Evolutionary conservation across 2,888 invertebrate genomes (phyloP).

Genomic region (Leptinotarsa tumamoca): DNA sequence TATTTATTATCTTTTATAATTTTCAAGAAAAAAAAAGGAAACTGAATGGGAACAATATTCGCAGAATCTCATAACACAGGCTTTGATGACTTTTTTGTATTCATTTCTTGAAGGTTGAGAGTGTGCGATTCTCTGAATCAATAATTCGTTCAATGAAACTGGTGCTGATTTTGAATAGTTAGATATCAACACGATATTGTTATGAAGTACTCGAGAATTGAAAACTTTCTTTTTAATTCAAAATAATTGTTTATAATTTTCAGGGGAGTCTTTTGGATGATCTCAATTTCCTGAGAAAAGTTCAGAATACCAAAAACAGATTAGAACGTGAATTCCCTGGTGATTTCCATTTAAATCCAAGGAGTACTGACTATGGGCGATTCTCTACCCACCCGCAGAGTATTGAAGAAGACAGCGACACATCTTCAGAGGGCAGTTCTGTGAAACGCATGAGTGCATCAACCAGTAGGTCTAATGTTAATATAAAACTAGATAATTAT

Average conservation of each 20-base stretch:
- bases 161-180: too few relatives aligned
- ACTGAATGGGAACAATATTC: too few relatives aligned
- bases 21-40: too few relatives aligned
- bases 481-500: constrained; percentile 26
- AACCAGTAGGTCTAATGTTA: constrained; percentile 31
- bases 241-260: constrained; percentile 12
- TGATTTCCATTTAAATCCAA: constrained; percentile 10
- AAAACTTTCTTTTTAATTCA: background rate
- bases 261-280: constrained; percentile 36
- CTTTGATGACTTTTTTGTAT: too few relatives aligned
- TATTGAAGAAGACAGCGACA: background rate
- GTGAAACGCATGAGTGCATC: constrained; percentile 20
- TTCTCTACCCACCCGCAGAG: constrained; percentile 31
- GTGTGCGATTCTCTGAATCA: too few relatives aligned
- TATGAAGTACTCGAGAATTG: background rate
- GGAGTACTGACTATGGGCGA: background rate
- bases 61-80: too few relatives aligned
- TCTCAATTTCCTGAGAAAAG: constrained; percentile 29
- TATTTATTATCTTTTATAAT: too few relatives aligned
- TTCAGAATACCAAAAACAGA: constrained; percentile 29
- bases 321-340: constrained; percentile 28
- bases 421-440: constrained; percentile 17
- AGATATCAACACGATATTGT: too few relatives aligned
- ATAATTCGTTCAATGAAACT: too few relatives aligned
- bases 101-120: too few relatives aligned